Conservation (phyloP, 2,113 vertebrate genomes). For the Cryptoleucopteryx plumbea region DNA sequence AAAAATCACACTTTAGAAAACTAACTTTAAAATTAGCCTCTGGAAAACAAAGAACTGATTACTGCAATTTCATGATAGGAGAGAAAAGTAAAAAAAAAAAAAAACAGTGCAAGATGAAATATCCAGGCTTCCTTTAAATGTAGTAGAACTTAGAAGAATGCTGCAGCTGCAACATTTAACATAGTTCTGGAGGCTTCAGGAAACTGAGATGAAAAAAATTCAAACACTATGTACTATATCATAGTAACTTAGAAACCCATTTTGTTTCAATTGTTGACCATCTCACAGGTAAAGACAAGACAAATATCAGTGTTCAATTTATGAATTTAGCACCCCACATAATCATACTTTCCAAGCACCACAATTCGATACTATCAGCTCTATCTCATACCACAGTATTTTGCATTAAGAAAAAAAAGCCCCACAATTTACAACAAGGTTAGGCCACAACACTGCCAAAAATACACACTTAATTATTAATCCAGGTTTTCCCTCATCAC, state of each 20-base stretch:
- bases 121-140: not conserved
- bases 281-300: not conserved
- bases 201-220: not conserved
- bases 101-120: not conserved
- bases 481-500: not conserved
- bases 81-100: not conserved
- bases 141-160: not conserved
- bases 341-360: not conserved
- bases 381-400: not conserved
- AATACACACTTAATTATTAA: constrained; percentile 14
- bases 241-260: not conserved
- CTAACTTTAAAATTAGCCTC: not conserved
- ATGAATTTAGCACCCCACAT: not conserved
- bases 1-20: not conserved
- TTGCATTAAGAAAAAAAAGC: not conserved
- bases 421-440: not conserved
- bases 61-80: not conserved
- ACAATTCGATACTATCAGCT: not conserved
- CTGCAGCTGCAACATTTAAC: not conserved
- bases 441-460: not conserved
- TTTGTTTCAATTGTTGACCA: not conserved
- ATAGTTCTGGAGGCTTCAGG: not conserved
- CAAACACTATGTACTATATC: not conserved
- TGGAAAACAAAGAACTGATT: not conserved
- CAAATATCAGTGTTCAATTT: not conserved